phyloP scores from a whole-genome alignment of 1,140 invertebrate genomes.

The Berghia stephanieae region DNA sequence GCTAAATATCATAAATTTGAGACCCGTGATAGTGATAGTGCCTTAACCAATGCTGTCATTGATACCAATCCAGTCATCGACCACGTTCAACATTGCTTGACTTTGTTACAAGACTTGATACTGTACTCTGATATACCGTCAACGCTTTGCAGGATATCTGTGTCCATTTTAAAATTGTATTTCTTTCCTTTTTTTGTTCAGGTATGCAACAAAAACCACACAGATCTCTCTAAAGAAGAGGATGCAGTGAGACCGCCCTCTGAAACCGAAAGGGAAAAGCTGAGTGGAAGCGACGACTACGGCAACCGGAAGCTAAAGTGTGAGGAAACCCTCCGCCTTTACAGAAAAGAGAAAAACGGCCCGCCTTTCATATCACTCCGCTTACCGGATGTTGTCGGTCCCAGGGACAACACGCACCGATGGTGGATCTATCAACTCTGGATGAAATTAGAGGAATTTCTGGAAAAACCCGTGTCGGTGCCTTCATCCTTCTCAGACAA shows the following conservation, averaged over 20 bases:
- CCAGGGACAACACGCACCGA: constrained; percentile 68
- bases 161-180: too few species aligned
- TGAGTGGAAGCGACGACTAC: constrained; percentile 63
- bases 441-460: constrained; percentile 60
- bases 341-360: constrained; percentile 42
- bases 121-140: too few species aligned
- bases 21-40: too few species aligned
- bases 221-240: constrained; percentile 43
- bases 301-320: constrained; percentile 66
- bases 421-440: constrained; percentile 70
- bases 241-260: constrained; percentile 64
- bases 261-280: constrained; percentile 43
- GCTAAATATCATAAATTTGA: too few species aligned
- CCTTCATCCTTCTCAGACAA: constrained; percentile 55
- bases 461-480: constrained; percentile 49
- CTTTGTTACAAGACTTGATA: too few species aligned
- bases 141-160: too few species aligned
- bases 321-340: constrained; percentile 64
- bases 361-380: constrained; percentile 66
- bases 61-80: too few species aligned
- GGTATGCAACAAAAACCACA: constrained; percentile 63
- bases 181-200: constrained; percentile 15
- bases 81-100: too few species aligned
- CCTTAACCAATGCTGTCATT: too few species aligned
- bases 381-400: constrained; percentile 69